A percentile compares a stretch with the other conserved stretches of the same genome.
Conservation (phyloP, 2,888 invertebrate genomes). For the Axea sp. region DNA sequence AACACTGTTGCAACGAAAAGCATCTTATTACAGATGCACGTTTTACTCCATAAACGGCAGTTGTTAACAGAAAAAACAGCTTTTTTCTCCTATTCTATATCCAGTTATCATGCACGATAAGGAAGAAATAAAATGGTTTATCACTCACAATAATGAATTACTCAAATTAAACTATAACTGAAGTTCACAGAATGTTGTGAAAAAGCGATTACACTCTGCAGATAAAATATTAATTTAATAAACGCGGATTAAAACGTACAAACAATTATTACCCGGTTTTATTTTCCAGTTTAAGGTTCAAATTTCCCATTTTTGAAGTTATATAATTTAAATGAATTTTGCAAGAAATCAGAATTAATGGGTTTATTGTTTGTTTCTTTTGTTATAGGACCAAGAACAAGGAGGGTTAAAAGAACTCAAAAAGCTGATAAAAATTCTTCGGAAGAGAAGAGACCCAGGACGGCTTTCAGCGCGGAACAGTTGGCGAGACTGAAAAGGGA, state of each 20-base stretch:
- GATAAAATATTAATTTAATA: too few species aligned
- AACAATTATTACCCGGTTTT: too few species aligned
- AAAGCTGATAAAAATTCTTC: slow-evolving; percentile 79
- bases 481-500: slow-evolving; percentile 94
- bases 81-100: slow-evolving; percentile 30
- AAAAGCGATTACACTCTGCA: too few species aligned
- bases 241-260: too few species aligned
- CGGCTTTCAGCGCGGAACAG: slow-evolving; percentile 97
- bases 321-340: too few species aligned
- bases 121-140: slow-evolving; percentile 55
- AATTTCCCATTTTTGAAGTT: too few species aligned
- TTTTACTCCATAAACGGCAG: slow-evolving; percentile 37
- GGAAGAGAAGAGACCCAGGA: slow-evolving; percentile 95
- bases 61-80: slow-evolving; percentile 18
- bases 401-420: slow-evolving; percentile 80
- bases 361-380: too few species aligned
- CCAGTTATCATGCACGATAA: slow-evolving; percentile 26
- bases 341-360: too few species aligned
- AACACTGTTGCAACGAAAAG: slow-evolving; percentile 40
- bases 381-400: slow-evolving; percentile 83
- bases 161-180: too few species aligned
- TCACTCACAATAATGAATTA: too few species aligned
- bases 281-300: too few species aligned
- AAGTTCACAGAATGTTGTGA: too few species aligned
- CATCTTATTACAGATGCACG: slow-evolving; percentile 41